These are phyloP conservation scores for Drosophila neonasuta DNA, from an alignment of 2,888 invertebrate genomes.

Conservation along the genomic window DNA sequence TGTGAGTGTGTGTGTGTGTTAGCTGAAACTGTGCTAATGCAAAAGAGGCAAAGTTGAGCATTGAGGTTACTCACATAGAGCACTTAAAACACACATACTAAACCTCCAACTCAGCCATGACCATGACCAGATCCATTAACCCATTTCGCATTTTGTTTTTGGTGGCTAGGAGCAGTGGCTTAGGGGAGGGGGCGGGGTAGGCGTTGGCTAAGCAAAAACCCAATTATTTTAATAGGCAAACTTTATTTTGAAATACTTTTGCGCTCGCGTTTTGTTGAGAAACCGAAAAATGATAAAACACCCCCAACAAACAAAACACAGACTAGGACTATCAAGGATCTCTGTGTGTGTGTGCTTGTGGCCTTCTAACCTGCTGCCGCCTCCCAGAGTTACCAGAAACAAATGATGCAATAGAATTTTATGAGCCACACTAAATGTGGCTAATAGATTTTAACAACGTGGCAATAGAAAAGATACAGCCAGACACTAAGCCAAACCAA, in stretches of 20 bases:
- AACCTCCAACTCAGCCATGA: conserved; percentile 13
- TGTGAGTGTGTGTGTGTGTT: conserved; percentile 10
- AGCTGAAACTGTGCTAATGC: conserved; percentile 33
- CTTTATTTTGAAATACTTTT: conserved; percentile 75
- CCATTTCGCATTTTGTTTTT: conserved; percentile 55
- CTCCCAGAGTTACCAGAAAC: conserved; percentile 68
- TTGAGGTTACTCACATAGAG: conserved; percentile 36
- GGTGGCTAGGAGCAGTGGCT: conserved; percentile 2
- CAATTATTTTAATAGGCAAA: conserved; percentile 67
- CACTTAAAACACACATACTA: conserved; percentile 34
- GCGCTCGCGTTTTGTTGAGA: conserved; percentile 34
- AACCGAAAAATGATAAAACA: conserved; percentile 50
- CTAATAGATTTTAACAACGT: conserved; percentile 78
- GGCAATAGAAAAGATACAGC: conserved; percentile 77
- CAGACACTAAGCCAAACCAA: conserved; percentile 56
- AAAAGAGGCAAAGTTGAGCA: conserved; percentile 25
- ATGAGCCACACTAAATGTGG: conserved; percentile 78
- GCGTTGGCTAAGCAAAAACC: conserved; percentile 22
- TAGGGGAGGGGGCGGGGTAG: background rate
- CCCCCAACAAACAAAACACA: background rate
- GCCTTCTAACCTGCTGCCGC: conserved; percentile 32
- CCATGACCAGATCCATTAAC: conserved; percentile 66
- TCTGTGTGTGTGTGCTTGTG: background rate
- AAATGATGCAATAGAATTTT: conserved; percentile 78
- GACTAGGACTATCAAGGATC: background rate